Evolutionary conservation across 1,140 invertebrate species (phyloP), one percentile per base, ranked within the genome.

Genomic region (Meloidogyne floridensis): DNA sequence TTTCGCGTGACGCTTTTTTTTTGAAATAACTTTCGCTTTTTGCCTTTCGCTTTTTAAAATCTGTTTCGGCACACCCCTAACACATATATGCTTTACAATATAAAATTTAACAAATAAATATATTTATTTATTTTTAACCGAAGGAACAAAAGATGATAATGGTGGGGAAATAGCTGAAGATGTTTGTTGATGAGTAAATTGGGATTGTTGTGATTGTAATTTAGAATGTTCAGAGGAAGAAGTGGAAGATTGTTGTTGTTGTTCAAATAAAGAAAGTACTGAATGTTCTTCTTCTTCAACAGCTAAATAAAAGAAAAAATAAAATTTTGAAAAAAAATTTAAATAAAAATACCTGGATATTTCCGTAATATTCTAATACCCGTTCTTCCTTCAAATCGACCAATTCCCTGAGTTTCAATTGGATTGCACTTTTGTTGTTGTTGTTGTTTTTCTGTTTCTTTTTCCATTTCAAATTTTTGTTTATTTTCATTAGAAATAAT

Each of bases 281-380:
- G 32, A 59, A 54, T 80, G 43, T 56, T 80, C 80, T 54, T 80
- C 80, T n/a, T 80, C 80, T 75, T 80, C 80, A 20, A 79, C 65
- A 11, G 77, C 77, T 79, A 51, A 71, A 79, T 8, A 70, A 42
- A 32, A 42, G 18, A 51, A 2, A 13, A 70, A 70, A 8, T 56
- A 69, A 2, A 8, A 5, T 3, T 15, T 5, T 70, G 3, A 77
- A 69, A 43, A 42, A 7, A 78, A 13, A 78, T 20, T 47, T 51
- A n/a, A 59, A 15, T 65, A n/a, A 59, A 59, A 59, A 47, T 80
- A 13, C 70, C 73, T 69, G 70, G n/a, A 53, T 71, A 20, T 18
- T 80, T 73, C 1, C 75, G 79, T 75, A 42, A 20, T 80, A 18
- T 47, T 77, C 73, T 54, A 43, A 11, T 80, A 43, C 79, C 79